phyloP scores from a whole-genome alignment of 2,888 invertebrate genomes.

The Melolontha melolontha region DNA sequence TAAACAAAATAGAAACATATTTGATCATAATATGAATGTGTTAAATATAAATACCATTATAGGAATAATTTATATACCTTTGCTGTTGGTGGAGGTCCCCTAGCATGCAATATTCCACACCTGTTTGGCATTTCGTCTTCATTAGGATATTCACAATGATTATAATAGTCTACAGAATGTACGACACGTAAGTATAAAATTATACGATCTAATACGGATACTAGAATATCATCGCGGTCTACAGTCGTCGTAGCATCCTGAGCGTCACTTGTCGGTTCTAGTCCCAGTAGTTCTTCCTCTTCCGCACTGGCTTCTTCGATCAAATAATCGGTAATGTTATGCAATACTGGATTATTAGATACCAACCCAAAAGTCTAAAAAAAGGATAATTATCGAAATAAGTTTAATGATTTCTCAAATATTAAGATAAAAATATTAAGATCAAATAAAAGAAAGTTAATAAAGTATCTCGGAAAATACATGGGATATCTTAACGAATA shows the following conservation, averaged over 20 bases:
- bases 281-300: conserved; percentile 92
- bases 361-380: conserved; percentile 75
- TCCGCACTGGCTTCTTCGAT: conserved; percentile 99
- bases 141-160: conserved; percentile 98
- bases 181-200: conserved; percentile 95
- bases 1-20: conserved; percentile 56
- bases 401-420: too few species aligned
- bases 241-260: conserved; percentile 67
- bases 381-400: too few species aligned
- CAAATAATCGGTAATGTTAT: conserved; percentile 96
- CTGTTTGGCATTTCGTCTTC: conserved; percentile 99
- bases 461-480: too few species aligned
- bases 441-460: too few species aligned
- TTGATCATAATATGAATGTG: too few species aligned
- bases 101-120: conserved; percentile 97
- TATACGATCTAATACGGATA: conserved; percentile 82
- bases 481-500: too few species aligned
- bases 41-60: not conserved
- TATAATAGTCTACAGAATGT: conserved; percentile 99
- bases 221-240: conserved; percentile 78
- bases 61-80: conserved; percentile 69
- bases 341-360: conserved; percentile 92
- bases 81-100: conserved; percentile 87
- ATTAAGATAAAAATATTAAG: too few species aligned
- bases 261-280: conserved; percentile 67